phyloP scores from a whole-genome alignment of 2,113 vertebrate species.

The Colossoma macropomum region DNA sequence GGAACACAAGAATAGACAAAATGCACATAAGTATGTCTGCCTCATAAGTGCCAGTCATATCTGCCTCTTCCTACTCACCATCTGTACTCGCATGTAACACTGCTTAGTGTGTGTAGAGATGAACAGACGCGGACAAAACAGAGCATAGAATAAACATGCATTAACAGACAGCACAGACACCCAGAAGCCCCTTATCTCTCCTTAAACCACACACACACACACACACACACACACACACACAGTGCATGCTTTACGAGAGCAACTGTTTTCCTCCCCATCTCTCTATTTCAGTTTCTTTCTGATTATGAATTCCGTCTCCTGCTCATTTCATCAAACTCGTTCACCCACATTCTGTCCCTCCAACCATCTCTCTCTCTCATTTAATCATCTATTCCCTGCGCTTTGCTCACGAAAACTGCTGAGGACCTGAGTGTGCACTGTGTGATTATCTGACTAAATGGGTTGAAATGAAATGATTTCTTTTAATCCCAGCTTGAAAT shows the following conservation, averaged over 20 bases:
- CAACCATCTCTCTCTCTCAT: background rate
- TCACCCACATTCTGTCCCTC: background rate
- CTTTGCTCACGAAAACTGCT: background rate
- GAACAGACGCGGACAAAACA: background rate
- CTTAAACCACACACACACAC: slow-evolving; percentile 6
- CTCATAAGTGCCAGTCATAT: slow-evolving; percentile 5
- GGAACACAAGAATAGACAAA: background rate
- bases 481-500: slow-evolving; percentile 1
- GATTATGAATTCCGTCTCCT: slow-evolving; percentile 27
- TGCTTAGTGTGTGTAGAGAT: background rate
- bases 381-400: background rate
- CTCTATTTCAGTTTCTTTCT: background rate
- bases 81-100: slow-evolving; percentile 27
- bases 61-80: slow-evolving; percentile 26
- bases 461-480: background rate
- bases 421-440: background rate
- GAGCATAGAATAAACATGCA: slow-evolving; percentile 37
- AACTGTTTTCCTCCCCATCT: background rate
- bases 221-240: too few species aligned
- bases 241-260: too few species aligned
- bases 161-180: slow-evolving; percentile 16
- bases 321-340: slow-evolving; percentile 8
- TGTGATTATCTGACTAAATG: slow-evolving; percentile 11
- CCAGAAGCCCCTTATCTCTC: slow-evolving; percentile 37
- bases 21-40: slow-evolving; percentile 14